Base-by-base conservation (phyloP, 2,113 vertebrate genomes). In the Poeciliopsis occidentalis region DNA sequence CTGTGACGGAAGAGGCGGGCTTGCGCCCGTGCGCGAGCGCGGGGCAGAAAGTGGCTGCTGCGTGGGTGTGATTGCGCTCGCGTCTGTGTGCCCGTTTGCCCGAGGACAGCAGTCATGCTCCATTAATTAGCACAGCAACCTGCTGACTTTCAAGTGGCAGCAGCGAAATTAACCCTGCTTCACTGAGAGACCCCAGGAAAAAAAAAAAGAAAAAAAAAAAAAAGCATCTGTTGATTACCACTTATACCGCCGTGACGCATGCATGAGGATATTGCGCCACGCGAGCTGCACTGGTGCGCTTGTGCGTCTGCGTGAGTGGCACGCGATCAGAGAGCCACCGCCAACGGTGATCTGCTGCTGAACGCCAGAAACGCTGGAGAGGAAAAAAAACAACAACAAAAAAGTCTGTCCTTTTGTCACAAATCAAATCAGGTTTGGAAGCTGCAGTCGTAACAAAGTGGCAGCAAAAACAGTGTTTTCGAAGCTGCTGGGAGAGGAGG, bases 91-190 rank as follows among this genome's bases (percentile, higher is more conserved):
- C 67, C 77, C 61, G 76, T 83, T 73, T 85, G 88, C 92, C 87
- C 41, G 82, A 89, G 89, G 91, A 91, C 86, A 90, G 75, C 71
- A 87, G 86, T 89, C 85, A 85, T 82, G 91, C 90, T 92, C 87
- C 86, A 92, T 92, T 93, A 92, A 93, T 93, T 93, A 92, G 86
- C 86, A 66, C 82, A 80, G 86, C 88, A 92, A 90, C 91, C 92
- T 93, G 91, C 91, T 92, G 89, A 92, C 91, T 92, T 91, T 92
- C 86, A 92, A 92, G 90, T 86, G 86, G 77, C 86, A 71, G 76
- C 75, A 84, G 83, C 83, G 81, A 86, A 91, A 90, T 92, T 78
- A 89, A 91, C 88, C 86, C 87, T 64, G 79, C 75, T n/a, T 89
- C 79, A 70, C 77, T 64, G 81, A 85, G 71, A 89, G 68, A 71